phyloP scores from a whole-genome alignment of 2,113 vertebrate species.

The Holacanthus passer region DNA sequence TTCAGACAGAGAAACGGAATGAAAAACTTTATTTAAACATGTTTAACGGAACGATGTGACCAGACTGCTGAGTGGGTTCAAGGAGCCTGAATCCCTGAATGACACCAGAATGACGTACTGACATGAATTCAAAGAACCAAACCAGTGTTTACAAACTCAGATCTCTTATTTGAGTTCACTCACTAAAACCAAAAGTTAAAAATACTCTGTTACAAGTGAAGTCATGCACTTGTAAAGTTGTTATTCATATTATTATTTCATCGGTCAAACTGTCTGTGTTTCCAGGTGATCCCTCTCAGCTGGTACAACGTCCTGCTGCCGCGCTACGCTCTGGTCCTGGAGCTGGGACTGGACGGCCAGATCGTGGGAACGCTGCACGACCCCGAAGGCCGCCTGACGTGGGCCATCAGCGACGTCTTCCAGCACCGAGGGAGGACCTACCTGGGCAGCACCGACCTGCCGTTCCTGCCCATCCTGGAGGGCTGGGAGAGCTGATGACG shows the following conservation, averaged over 20 bases:
- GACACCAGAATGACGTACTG: not conserved
- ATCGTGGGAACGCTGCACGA: slow-evolving; percentile 70
- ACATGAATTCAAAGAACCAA: not conserved
- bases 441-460: slow-evolving; percentile 80
- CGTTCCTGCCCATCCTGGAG: slow-evolving; percentile 77
- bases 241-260: no score
- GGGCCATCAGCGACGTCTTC: slow-evolving; percentile 81
- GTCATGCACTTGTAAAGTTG: no score
- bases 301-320: slow-evolving; percentile 76
- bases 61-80: no score
- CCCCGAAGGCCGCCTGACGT: slow-evolving; percentile 58
- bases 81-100: no score
- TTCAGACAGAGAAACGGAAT: not conserved
- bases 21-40: not conserved
- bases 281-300: slow-evolving; percentile 73
- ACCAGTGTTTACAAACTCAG: not conserved
- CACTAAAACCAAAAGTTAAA: no score
- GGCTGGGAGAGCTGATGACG: slow-evolving; percentile 38
- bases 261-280: not conserved
- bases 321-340: slow-evolving; percentile 76
- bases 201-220: no score
- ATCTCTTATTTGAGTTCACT: no score
- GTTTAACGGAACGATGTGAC: not conserved
- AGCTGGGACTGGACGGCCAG: slow-evolving; percentile 64
- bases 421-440: slow-evolving; percentile 73